A percentile compares a stretch with the other conserved stretches of the same genome.
These are phyloP conservation scores for Nesoenas mayeri DNA, from an alignment of 2,113 vertebrate species.

Conservation along the genomic window DNA sequence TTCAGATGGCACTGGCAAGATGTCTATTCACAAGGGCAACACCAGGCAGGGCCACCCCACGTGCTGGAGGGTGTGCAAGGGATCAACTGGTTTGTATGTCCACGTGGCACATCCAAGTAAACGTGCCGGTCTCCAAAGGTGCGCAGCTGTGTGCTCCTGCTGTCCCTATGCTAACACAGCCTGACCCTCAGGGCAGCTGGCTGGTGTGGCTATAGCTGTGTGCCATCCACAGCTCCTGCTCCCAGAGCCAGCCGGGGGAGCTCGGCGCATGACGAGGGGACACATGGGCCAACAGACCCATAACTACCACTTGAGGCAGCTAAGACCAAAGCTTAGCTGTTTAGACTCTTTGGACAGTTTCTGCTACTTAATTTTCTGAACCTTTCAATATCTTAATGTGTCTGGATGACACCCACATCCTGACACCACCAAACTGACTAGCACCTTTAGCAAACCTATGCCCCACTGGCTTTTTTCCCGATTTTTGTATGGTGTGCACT, in stretches of 20 bases:
- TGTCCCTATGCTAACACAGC: not conserved
- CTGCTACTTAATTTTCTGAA: not conserved
- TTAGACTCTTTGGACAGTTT: not conserved
- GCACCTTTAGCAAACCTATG: not conserved
- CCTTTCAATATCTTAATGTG: not conserved
- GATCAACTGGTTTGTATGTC: fast-evolving
- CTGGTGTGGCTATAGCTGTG: not conserved
- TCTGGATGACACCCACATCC: not conserved
- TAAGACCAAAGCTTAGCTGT: not conserved
- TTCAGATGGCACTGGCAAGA: not conserved
- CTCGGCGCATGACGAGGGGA: fast-evolving
- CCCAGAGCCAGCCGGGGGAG: not conserved
- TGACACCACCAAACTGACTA: not conserved
- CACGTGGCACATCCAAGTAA: not conserved
- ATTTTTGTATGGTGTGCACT: not conserved
- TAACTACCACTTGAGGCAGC: not conserved
- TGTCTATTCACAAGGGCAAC: fast-evolving
- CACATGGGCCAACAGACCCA: not conserved
- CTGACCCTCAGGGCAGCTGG: not conserved
- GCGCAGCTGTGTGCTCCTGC: not conserved
- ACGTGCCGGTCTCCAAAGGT: fast-evolving
- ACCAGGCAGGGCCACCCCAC: not conserved
- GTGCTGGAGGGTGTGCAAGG: not conserved
- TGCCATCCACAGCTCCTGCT: not conserved
- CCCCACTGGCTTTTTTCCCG: not conserved